Base-by-base conservation (phyloP, 92 coral and sea anemone species). In the Hydrozoanthus gracilis region DNA sequence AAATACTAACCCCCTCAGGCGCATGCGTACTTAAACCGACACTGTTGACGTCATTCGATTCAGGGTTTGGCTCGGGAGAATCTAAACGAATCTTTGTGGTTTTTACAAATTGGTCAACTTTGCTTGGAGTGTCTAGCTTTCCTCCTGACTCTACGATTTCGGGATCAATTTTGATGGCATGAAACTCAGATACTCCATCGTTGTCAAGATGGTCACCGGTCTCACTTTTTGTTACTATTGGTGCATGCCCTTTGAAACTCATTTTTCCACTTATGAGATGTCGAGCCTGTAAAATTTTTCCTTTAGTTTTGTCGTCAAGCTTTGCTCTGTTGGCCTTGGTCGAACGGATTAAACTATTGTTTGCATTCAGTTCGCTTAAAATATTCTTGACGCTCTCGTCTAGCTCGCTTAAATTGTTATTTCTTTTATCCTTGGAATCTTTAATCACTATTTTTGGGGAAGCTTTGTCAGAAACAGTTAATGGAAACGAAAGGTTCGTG, bases 401-500 rank as follows among this genome's bases (percentile, higher is more conserved):
- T 73, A 82, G 89, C 77, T 39, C 87, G 17, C 66, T 77, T 17
- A 77, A 85, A 17, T 49, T 89, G 62, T 82, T 67, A 0, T 72
- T 77, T 51, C 44, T 83, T 47, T 73, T 64, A 15, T 47, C 84
- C 11, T 84, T 88, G 66, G 91, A 64, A 68, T 76, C 87, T 13
- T 82, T 79, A 18, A 91, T 88, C 15, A 86, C 55, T 61, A 79
- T 51, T 58, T 87, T 77, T 35, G 88, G 71, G 17, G 84, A 89
- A 54, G 88, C 88, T 17, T 75, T 67, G 52, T 90, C 94, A 18
- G 98, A 90, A 73, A 94, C 88, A 44, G 95, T 92, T 7, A 94
- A 69, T 0, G 98, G 98, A 72, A 94, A 94, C 11, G 98, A 90
- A 13, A 94, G 93, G 49, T 94, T 92, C 17, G 92, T 90, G 54